Base-by-base conservation (phyloP, 2,888 invertebrate genomes). In the Euspilapteryx auroguttella region DNA sequence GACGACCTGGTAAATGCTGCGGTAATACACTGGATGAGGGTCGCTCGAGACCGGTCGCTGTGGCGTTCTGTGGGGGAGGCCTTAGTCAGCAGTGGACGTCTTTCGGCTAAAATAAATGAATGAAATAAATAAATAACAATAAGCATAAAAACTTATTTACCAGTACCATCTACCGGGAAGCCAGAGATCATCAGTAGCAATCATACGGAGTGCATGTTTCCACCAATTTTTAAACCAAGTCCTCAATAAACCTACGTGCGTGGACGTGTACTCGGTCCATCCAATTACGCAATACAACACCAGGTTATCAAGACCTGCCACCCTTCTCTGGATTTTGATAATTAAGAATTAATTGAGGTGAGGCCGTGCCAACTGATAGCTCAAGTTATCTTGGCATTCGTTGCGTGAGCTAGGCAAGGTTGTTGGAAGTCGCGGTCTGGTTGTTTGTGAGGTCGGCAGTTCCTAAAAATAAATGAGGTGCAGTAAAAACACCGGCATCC, bases 351-450 rank as follows among this genome's bases (percentile, higher is more conserved):
- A 22, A 22, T 22, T n/a, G 7, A 10, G n/a, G 4, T 4, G 22
- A n/a, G 6, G 22, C 7, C 7, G n/a, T 8, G 22, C 4, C 4
- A 10, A 4, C n/a, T 8, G 21, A 13, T 2, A 23, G 34, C 2
- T 32, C 39, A 29, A 24, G n/a, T 21, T 32, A 36, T 5, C 27
- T 14, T 34, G 33, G 39, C 12, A 23, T 14, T 5, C 3, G 33
- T 40, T 38, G 35, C 40, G 37, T 34, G 39, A 15, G 41, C 39
- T 44, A 37, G 36, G 31, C 31, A 37, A 35, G 28, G 21, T 37
- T 35, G 37, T 44, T 38, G 34, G 32, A 40, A 38, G 57, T 53
- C 37, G 38, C 54, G 62, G 45, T 59, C 62, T 63, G 55, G 38
- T 62, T 55, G 38, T 4, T 42, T 49, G 39, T 29, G 41, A 54